Conservation (phyloP, 2,113 vertebrate genomes). For the Tiliqua scincoides region DNA sequence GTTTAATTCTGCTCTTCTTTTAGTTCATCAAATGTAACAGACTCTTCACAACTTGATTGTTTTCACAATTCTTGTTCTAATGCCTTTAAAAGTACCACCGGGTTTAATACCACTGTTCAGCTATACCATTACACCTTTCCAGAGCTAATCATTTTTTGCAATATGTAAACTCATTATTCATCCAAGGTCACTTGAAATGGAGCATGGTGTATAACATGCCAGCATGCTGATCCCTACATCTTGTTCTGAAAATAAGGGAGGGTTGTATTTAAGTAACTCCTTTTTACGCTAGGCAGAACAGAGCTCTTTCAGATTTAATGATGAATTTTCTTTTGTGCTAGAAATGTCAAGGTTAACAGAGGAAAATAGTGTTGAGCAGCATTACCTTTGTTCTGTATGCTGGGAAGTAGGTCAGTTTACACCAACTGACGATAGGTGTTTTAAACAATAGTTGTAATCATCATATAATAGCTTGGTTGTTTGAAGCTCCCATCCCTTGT, state of each 20-base stretch:
- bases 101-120: neutral
- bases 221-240: neutral
- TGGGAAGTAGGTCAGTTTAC: neutral
- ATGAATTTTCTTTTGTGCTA: neutral
- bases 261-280: neutral
- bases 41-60: neutral
- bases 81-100: neutral
- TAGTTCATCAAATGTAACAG: conserved; percentile 17
- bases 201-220: neutral
- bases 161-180: neutral
- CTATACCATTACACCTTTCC: neutral
- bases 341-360: neutral
- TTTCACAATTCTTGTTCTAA: neutral
- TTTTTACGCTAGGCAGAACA: neutral
- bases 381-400: neutral
- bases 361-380: neutral
- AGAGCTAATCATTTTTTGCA: neutral
- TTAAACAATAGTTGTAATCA: neutral
- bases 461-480: neutral
- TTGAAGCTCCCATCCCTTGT: neutral
- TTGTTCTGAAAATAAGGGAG: neutral
- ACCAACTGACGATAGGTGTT: neutral
- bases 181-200: neutral
- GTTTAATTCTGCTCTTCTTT: conserved; percentile 8
- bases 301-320: neutral